Conservation (phyloP, 2,888 invertebrate species). For the Melinaea marsaeus region DNA sequence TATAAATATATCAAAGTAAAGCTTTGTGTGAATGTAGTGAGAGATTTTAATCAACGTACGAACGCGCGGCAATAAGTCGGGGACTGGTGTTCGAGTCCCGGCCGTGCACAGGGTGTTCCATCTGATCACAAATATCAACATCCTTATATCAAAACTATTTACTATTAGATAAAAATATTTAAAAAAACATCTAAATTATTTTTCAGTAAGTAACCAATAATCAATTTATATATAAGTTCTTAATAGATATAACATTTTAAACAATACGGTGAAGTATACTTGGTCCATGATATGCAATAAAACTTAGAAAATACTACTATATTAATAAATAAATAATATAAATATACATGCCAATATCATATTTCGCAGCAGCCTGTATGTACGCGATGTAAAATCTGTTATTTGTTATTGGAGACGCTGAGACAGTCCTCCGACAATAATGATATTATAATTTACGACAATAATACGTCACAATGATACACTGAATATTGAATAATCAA, state of each 20-base stretch:
- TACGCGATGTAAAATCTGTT: constrained; percentile 25
- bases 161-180: background rate
- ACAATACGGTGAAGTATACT: too few relatives aligned
- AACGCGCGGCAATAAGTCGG: constrained; percentile 46
- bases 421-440: constrained; percentile 40
- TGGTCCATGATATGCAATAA: too few relatives aligned
- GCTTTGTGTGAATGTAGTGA: constrained; percentile 72
- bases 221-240: too few relatives aligned
- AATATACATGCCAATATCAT: background rate
- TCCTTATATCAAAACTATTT: background rate
- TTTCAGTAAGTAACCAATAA: too few relatives aligned
- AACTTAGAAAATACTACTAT: too few relatives aligned
- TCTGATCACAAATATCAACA: background rate
- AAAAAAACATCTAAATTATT: background rate
- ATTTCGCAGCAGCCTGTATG: constrained; percentile 33
- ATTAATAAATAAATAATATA: background rate
- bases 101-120: constrained; percentile 44
- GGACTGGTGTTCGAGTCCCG: constrained; percentile 47
- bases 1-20: constrained; percentile 74
- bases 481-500: constrained; percentile 21
- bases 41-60: constrained; percentile 76
- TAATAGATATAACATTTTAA: too few relatives aligned
- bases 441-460: constrained; percentile 45
- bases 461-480: constrained; percentile 30
- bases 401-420: constrained; percentile 36